These are phyloP conservation scores for Merluccius polli DNA, from an alignment of 2,797 vertebrate genomes.

Conservation along the genomic window DNA sequence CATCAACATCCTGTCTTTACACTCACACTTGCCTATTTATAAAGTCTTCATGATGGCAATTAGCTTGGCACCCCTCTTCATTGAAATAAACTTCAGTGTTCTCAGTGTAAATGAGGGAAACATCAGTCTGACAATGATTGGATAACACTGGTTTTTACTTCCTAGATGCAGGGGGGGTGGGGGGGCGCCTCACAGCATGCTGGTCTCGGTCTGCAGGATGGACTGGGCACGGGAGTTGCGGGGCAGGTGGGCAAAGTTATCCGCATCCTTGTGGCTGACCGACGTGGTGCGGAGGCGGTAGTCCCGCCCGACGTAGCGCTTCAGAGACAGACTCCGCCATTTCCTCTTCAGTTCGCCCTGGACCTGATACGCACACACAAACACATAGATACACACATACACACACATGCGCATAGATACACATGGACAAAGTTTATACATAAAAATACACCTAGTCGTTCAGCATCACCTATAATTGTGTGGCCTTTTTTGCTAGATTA, in stretches of 20 bases:
- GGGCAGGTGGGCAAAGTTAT: conserved; percentile 67
- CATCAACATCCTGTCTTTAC: not conserved
- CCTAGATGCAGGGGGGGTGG: not conserved
- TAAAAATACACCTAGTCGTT: no score
- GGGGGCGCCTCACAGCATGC: conserved; percentile 71
- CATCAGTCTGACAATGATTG: not conserved
- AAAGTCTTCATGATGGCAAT: not conserved
- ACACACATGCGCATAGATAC: not conserved
- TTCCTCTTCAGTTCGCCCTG: conserved; percentile 85
- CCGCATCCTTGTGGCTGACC: conserved; percentile 72
- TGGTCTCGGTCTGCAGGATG: conserved; percentile 89
- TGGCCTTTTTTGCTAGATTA: not conserved
- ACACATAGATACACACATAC: conserved; percentile 8
- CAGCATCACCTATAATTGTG: not conserved
- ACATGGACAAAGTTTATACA: no score
- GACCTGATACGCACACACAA: conserved; percentile 71
- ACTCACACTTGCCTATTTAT: not conserved
- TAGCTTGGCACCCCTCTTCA: not conserved
- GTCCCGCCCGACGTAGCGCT: conserved; percentile 68
- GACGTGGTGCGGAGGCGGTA: conserved; percentile 71
- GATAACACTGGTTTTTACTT: not conserved
- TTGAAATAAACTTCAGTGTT: not conserved
- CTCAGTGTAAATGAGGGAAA: not conserved
- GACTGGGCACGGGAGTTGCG: conserved; percentile 80
- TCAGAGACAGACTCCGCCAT: conserved; percentile 78